A percentile compares a stretch with the other conserved stretches of the same genome.
Conservation (phyloP, 2,797 vertebrate genomes). For the Propithecus deckenii region DNA sequence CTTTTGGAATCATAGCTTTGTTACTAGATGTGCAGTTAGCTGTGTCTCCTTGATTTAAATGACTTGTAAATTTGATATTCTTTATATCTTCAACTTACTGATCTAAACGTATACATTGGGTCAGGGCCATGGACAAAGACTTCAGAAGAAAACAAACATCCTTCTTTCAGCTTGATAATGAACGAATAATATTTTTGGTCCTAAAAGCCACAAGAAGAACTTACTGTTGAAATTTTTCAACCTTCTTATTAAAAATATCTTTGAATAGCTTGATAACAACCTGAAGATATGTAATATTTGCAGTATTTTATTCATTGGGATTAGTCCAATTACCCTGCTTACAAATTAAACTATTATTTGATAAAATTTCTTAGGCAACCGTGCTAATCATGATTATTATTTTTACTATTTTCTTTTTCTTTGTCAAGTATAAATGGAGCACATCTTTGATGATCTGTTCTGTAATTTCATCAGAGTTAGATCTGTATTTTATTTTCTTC, state of each 20-base stretch:
- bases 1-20: neutral
- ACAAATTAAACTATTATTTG: neutral
- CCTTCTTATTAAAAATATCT: neutral
- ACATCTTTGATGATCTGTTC: neutral
- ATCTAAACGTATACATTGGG: neutral
- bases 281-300: neutral
- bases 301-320: neutral
- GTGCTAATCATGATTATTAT: neutral
- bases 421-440: neutral
- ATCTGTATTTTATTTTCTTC: neutral
- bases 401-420: neutral
- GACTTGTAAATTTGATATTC: neutral
- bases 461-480: neutral
- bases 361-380: neutral
- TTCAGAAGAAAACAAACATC: neutral
- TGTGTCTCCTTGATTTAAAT: neutral
- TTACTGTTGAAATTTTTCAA: neutral
- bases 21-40: neutral
- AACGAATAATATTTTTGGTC: neutral
- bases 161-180: neutral
- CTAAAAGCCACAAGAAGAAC: neutral
- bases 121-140: neutral
- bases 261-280: neutral
- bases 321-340: neutral
- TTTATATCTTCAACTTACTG: neutral